Evolutionary conservation across 2,797 vertebrate species (phyloP).

Genomic region (Sandelia bainsii): DNA sequence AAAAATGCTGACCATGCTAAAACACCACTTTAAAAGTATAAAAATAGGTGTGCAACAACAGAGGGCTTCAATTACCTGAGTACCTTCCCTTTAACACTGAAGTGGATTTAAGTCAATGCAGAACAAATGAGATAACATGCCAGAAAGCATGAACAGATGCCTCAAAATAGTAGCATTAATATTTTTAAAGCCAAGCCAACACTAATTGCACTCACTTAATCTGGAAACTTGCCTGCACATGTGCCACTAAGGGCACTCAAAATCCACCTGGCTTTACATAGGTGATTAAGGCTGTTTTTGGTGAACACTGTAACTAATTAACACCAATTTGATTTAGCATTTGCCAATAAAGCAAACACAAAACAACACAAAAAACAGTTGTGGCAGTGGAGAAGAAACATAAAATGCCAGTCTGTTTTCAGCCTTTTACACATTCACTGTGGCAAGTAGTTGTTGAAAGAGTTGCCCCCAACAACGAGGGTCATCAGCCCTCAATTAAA

Average conservation of each 20-base stretch:
- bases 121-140: constrained; percentile 48
- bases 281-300: constrained; percentile 60
- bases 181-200: constrained; percentile 8
- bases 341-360: constrained; percentile 23
- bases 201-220: constrained; percentile 16
- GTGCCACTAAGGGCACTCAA: constrained; percentile 28
- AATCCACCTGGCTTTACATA: constrained; percentile 39
- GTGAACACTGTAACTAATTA: constrained; percentile 23
- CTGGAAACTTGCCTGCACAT: constrained; percentile 10
- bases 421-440: constrained; percentile 71
- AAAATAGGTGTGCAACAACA: constrained; percentile 70
- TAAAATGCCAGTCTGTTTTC: constrained; percentile 51
- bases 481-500: constrained; percentile 29
- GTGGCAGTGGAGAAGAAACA: constrained; percentile 63
- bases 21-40: constrained; percentile 56
- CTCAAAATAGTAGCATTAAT: constrained; percentile 28
- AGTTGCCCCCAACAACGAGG: constrained; percentile 30
- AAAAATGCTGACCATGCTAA: constrained; percentile 52
- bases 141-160: constrained; percentile 37
- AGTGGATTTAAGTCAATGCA: constrained; percentile 64
- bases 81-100: constrained; percentile 75
- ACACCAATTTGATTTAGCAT: constrained; percentile 31
- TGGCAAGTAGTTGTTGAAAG: constrained; percentile 55
- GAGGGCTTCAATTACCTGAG: constrained; percentile 80
- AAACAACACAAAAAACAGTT: constrained; percentile 34